phyloP scores from a whole-genome alignment of 2,888 invertebrate species.

The Lissocephala sabroskyi region DNA sequence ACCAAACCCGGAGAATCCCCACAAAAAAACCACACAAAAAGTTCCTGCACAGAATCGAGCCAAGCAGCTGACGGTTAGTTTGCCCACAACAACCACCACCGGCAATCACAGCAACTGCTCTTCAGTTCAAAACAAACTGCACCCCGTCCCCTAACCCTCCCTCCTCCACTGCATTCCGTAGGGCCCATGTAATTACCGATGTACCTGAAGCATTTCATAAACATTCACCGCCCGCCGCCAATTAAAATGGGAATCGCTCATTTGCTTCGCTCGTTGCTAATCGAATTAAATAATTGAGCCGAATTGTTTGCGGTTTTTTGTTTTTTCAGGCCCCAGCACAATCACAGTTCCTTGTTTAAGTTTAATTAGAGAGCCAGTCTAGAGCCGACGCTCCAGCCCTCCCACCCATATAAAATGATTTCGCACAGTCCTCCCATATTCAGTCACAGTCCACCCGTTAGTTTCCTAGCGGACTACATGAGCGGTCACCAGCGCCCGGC shows the following conservation, averaged over 20 bases:
- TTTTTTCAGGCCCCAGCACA: slow-evolving; percentile 31
- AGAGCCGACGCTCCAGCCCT: slow-evolving; percentile 19
- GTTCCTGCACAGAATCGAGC: slow-evolving; percentile 13
- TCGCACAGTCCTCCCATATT: slow-evolving; percentile 81
- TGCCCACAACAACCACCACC: slow-evolving; percentile 3
- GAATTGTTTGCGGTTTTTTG: background rate
- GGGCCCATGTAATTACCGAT: too few relatives aligned
- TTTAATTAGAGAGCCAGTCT: slow-evolving; percentile 25
- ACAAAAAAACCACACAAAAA: slow-evolving; percentile 8
- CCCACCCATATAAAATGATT: slow-evolving; percentile 74
- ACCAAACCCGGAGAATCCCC: slow-evolving; percentile 12
- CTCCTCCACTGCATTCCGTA: too few relatives aligned
- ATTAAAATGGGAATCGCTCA: slow-evolving; percentile 5
- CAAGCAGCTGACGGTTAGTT: slow-evolving; percentile 45
- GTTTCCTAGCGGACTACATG: slow-evolving; percentile 77
- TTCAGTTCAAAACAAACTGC: background rate
- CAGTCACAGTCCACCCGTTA: slow-evolving; percentile 80
- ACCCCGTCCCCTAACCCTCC: too few relatives aligned
- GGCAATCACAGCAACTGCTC: background rate
- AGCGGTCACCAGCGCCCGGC: slow-evolving; percentile 69
- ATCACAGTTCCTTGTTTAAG: slow-evolving; percentile 49
- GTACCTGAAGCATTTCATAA: too few relatives aligned
- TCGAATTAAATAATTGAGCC: slow-evolving; percentile 19
- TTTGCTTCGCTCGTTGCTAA: slow-evolving; percentile 8
- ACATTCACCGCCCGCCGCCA: background rate